Evolutionary conservation across 2,113 vertebrate species (phyloP).

Genomic region (Lepus americanus): DNA sequence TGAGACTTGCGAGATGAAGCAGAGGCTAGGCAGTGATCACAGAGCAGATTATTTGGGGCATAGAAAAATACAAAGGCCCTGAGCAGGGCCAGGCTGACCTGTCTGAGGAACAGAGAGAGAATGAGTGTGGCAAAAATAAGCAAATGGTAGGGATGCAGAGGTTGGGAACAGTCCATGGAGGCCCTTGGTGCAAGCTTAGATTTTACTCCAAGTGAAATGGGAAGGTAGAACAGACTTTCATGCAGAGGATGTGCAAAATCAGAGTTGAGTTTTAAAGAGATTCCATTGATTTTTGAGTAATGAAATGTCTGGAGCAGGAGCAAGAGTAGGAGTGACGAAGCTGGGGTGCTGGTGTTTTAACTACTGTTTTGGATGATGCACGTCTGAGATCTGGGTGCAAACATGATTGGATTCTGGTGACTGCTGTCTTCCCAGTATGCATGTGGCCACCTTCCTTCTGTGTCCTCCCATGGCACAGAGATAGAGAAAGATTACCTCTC

Average conservation of each 20-base stretch:
- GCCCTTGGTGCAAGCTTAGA: neutral
- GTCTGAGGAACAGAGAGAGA: neutral
- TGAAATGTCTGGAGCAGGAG: neutral
- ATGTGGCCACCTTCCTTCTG: neutral
- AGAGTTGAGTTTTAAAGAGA: neutral
- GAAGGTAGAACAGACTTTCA: neutral
- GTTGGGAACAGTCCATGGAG: rapidly evolving
- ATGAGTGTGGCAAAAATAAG: neutral
- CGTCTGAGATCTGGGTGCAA: neutral
- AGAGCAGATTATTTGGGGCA: neutral
- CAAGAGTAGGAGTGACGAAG: neutral
- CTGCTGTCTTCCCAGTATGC: neutral
- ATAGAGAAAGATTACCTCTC: neutral
- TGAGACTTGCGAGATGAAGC: neutral
- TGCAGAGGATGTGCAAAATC: neutral
- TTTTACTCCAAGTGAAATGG: neutral
- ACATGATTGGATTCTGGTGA: neutral
- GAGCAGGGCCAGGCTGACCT: neutral
- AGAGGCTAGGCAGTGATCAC: neutral
- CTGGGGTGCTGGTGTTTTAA: neutral
- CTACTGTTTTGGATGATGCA: neutral
- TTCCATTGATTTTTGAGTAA: neutral
- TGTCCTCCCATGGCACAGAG: neutral
- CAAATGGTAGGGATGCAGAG: neutral
- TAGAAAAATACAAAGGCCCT: neutral